Percentiles rank a stretch among this genome's conserved stretches.
These are phyloP conservation scores for Microtus ochrogaster DNA, from an alignment of 2,113 vertebrate species.

Conservation along the genomic window DNA sequence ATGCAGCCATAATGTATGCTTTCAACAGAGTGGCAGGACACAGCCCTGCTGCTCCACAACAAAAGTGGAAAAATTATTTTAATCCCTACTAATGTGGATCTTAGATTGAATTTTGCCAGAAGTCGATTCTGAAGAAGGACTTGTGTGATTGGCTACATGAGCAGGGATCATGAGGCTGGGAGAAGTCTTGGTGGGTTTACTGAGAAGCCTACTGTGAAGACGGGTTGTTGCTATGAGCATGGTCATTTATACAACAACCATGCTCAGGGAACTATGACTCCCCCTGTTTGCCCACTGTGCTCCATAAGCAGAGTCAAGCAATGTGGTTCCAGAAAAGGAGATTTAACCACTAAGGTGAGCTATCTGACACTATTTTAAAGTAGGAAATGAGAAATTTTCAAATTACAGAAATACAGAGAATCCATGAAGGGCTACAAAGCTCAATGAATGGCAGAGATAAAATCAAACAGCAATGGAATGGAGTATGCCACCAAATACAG, in stretches of 20 bases:
- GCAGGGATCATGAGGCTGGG: not conserved
- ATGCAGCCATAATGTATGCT: not conserved
- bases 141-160: not conserved
- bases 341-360: not conserved
- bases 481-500: not conserved
- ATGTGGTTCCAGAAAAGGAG: not conserved
- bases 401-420: not conserved
- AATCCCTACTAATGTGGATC: not conserved
- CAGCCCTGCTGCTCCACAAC: too few relatives aligned
- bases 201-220: too few relatives aligned
- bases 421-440: not conserved
- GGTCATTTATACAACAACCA: not conserved
- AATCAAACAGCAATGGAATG: not conserved
- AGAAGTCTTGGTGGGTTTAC: rapidly evolving
- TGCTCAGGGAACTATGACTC: not conserved
- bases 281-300: not conserved
- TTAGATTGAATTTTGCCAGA: not conserved
- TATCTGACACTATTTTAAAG: not conserved
- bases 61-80: not conserved
- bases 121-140: not conserved
- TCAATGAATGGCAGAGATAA: not conserved
- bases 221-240: not conserved
- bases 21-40: not conserved
- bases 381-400: not conserved
- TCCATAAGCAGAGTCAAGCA: not conserved